Percentiles rank a stretch among this genome's conserved stretches.
Evolutionary conservation across 1,140 invertebrate species (phyloP).

Genomic region (Hylaeus anthracinus): DNA sequence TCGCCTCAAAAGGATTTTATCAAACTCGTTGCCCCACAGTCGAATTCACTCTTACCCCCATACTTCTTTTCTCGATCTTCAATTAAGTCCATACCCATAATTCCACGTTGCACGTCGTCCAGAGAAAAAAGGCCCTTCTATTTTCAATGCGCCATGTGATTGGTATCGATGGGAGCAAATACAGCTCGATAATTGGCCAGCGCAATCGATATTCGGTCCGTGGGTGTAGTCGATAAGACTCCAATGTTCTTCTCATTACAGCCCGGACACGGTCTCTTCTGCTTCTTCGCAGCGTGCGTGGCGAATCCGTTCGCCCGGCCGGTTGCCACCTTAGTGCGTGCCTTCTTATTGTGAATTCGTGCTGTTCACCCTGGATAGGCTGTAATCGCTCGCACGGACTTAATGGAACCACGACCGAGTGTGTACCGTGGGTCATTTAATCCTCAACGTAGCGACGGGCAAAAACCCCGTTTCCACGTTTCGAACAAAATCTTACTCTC

Average conservation of each 20-base stretch:
- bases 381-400: slow-evolving; percentile 40
- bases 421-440: slow-evolving; percentile 44
- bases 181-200: slow-evolving; percentile 60
- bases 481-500: background rate
- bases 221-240: slow-evolving; percentile 63
- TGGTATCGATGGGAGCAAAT: slow-evolving; percentile 41
- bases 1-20: too few relatives aligned
- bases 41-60: too few relatives aligned
- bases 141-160: slow-evolving; percentile 52
- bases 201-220: slow-evolving; percentile 54
- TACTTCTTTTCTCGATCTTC: background rate
- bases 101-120: too few relatives aligned
- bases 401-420: slow-evolving; percentile 60
- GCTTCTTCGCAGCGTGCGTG: slow-evolving; percentile 42
- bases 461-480: background rate
- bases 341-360: slow-evolving; percentile 59
- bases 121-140: background rate
- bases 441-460: slow-evolving; percentile 9
- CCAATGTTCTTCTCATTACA: slow-evolving; percentile 63
- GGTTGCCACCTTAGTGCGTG: slow-evolving; percentile 53
- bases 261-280: background rate
- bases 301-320: slow-evolving; percentile 51
- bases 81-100: too few relatives aligned
- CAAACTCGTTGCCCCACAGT: too few relatives aligned
- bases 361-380: slow-evolving; percentile 48